Evolutionary conservation across 2,888 invertebrate genomes (phyloP), one percentile per base, ranked within the genome.

Genomic region (Lasiommata megera): DNA sequence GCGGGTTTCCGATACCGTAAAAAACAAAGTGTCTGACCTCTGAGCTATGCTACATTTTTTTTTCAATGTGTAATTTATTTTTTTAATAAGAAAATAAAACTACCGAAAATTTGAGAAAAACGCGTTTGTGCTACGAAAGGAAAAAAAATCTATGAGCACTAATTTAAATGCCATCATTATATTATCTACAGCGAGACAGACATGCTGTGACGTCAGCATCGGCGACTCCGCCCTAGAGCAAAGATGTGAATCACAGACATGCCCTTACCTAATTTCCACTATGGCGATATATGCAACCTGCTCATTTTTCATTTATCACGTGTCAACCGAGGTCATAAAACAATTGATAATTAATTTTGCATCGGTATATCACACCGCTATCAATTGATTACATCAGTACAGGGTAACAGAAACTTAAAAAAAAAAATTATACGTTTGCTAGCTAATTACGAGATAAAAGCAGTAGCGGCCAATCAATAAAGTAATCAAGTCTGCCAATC

Each of bases 121-220:
- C 68, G 70, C 70, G 63, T 72, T 82, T 78, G 84, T 82, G 84
- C 85, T 81, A 82, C 74, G 74, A 34, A 76, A 76, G 72, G 73
- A 82, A 81, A 82, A n/a, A 65, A 69, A 82, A 79, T 76, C 76
- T 84, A 84, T 80, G 77, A 80, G 80, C 79, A 77, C 80, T 82
- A 82, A 67, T 77, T 82, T 84, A 84, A 83, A 85, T 84, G 85
- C 84, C 75, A 77, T 77, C 76, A 71, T 70, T 70, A 48, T 72
- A 75, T 72, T 72, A 74, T 75, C 77, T 80, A 77, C 72, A 80
- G 78, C 76, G 76, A 76, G 70, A 72, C 48, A 52, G 67, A 75
- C 72, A 62, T 65, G 67, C 34, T 37, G 65, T 12, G 34, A 17
- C 44, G 67, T 66, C 62, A 41, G 65, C 69, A 70, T 62, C 64